A percentile compares a stretch with the other conserved stretches of the same genome.
Evolutionary conservation across 2,888 invertebrate genomes (phyloP).

Genomic region (Xestia ashworthii): DNA sequence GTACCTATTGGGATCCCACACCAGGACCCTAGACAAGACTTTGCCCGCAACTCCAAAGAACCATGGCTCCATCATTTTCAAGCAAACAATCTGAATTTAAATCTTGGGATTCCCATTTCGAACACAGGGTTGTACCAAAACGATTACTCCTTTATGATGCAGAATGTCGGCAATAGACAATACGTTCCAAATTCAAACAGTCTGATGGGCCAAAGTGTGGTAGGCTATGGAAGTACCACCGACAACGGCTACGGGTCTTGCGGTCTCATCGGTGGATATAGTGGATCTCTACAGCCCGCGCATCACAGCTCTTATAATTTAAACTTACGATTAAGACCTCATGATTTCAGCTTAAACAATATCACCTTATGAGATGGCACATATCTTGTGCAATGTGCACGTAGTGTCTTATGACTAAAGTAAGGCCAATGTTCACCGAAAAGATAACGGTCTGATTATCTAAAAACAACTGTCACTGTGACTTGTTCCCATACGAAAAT

Average conservation of each 20-base stretch:
- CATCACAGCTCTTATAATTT: conserved; percentile 87
- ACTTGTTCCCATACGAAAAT: too few relatives aligned
- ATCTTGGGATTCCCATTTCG: conserved; percentile 84
- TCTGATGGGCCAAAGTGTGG: conserved; percentile 82
- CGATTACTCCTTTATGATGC: conserved; percentile 88
- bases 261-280: conserved; percentile 84
- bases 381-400: background rate
- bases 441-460: too few relatives aligned
- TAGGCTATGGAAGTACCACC: conserved; percentile 77
- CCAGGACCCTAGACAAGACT: conserved; percentile 84
- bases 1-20: conserved; percentile 88
- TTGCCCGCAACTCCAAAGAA: conserved; percentile 80
- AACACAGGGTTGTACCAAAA: conserved; percentile 87
- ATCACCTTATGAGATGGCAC: conserved; percentile 79
- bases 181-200: conserved; percentile 84
- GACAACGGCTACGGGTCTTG: conserved; percentile 86
- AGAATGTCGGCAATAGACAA: conserved; percentile 84
- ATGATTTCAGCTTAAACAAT: conserved; percentile 90
- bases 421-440: too few relatives aligned
- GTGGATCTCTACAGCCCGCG: conserved; percentile 81
- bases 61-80: conserved; percentile 88
- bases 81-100: conserved; percentile 85
- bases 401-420: background rate
- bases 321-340: conserved; percentile 91
- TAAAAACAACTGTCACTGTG: too few relatives aligned